Evolutionary conservation across 1,140 invertebrate species (phyloP).

Genomic region (Pissodes strobi): DNA sequence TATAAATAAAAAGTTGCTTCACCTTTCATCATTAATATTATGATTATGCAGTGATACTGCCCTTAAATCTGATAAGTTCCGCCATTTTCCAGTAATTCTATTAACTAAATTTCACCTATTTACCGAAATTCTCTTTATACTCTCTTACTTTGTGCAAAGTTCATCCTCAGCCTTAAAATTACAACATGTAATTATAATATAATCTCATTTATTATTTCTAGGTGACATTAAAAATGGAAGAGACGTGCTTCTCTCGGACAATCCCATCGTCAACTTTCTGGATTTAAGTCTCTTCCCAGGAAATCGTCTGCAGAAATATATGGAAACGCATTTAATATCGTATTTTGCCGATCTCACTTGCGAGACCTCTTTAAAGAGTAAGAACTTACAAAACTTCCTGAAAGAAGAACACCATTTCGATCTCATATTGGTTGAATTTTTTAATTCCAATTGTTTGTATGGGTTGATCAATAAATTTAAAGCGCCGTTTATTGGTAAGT

Average conservation of each 20-base stretch:
- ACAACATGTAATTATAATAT: conserved; percentile 2
- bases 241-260: conserved; percentile 57
- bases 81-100: too few relatives aligned
- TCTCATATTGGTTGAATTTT: conserved; percentile 67
- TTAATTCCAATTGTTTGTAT: conserved; percentile 70
- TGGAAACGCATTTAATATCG: background rate
- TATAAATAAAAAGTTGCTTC: too few relatives aligned
- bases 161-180: too few relatives aligned
- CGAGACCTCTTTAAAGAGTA: conserved; percentile 56
- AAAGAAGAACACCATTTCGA: conserved; percentile 60
- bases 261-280: conserved; percentile 60
- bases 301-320: conserved; percentile 47
- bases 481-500: conserved; percentile 62
- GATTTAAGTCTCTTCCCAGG: conserved; percentile 5
- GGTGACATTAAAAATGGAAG: conserved; percentile 38
- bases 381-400: conserved; percentile 59
- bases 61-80: too few relatives aligned
- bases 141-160: too few relatives aligned
- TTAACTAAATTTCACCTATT: too few relatives aligned
- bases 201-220: conserved; percentile 9
- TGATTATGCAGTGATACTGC: too few relatives aligned
- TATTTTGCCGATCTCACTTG: conserved; percentile 52
- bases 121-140: too few relatives aligned
- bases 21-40: too few relatives aligned
- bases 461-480: conserved; percentile 65